Conservation (phyloP, 2,797 vertebrate genomes). For the Helicolenus hilgendorfi region DNA sequence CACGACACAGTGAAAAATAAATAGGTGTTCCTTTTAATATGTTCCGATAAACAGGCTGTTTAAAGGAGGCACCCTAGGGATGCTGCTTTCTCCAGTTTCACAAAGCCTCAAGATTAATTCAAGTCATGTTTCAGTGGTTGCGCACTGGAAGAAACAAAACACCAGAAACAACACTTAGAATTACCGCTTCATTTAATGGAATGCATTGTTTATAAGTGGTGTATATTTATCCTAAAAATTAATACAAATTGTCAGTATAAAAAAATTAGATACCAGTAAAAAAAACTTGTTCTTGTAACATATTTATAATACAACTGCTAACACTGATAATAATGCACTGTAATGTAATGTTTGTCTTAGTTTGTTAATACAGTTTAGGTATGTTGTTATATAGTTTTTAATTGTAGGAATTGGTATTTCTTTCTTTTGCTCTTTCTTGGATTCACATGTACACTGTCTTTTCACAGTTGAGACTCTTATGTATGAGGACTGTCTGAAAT, state of each 20-base stretch:
- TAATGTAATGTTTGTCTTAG: neutral
- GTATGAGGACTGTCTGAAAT: neutral
- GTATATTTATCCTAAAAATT: conserved; percentile 1
- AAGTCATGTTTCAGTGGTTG: conserved; percentile 38
- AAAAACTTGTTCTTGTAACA: neutral
- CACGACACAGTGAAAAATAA: conserved; percentile 35
- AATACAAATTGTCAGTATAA: neutral
- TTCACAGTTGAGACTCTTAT: too few species aligned
- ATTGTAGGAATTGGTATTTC: neutral
- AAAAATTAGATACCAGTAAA: neutral
- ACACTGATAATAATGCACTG: neutral
- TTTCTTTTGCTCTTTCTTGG: neutral
- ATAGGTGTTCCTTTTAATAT: conserved; percentile 24
- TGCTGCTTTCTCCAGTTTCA: conserved; percentile 26
- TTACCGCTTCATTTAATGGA: conserved; percentile 37
- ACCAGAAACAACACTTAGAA: conserved; percentile 30
- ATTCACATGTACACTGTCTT: neutral
- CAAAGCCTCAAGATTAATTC: conserved; percentile 59
- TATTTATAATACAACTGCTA: neutral
- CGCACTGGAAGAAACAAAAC: conserved; percentile 23
- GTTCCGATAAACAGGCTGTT: conserved; percentile 45
- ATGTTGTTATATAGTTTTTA: neutral
- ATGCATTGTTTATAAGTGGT: conserved; percentile 21
- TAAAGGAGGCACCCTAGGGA: conserved; percentile 54
- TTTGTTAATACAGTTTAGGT: neutral